Evolutionary conservation across 2,113 vertebrate species (phyloP).

Genomic region (Phodopus roborovskii): DNA sequence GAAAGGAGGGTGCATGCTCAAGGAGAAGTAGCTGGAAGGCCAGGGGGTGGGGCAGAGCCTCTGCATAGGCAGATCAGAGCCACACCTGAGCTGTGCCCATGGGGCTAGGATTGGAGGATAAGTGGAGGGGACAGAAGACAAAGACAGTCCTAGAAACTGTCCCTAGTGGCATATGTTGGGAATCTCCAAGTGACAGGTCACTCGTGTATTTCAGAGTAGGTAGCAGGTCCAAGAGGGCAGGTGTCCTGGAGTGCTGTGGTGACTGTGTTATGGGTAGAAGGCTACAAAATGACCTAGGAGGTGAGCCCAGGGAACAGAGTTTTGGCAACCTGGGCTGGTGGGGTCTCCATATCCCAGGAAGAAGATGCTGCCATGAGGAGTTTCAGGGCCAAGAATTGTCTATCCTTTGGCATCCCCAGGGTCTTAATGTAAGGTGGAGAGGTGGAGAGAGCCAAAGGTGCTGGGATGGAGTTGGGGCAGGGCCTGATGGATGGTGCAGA

Average conservation of each 20-base stretch:
- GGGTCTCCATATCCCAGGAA: too few relatives aligned
- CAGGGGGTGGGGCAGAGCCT: not conserved
- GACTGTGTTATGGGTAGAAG: not conserved
- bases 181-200: not conserved
- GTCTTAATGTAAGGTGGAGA: not conserved
- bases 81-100: not conserved
- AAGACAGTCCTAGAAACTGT: not conserved
- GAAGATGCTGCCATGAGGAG: too few relatives aligned
- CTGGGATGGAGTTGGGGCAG: not conserved
- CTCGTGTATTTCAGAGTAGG: not conserved
- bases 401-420: not conserved
- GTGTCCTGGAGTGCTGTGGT: not conserved
- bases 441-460: not conserved
- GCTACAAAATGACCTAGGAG: too few relatives aligned
- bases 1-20: not conserved
- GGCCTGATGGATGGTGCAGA: too few relatives aligned
- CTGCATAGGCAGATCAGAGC: not conserved
- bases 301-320: not conserved
- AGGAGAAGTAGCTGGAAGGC: not conserved
- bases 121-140: not conserved
- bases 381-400: not conserved
- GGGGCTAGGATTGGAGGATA: not conserved
- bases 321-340: too few relatives aligned
- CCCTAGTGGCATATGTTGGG: not conserved
- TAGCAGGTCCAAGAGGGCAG: not conserved